phyloP scores from a whole-genome alignment of 2,888 invertebrate genomes.

The Agrilus biguttatus region DNA sequence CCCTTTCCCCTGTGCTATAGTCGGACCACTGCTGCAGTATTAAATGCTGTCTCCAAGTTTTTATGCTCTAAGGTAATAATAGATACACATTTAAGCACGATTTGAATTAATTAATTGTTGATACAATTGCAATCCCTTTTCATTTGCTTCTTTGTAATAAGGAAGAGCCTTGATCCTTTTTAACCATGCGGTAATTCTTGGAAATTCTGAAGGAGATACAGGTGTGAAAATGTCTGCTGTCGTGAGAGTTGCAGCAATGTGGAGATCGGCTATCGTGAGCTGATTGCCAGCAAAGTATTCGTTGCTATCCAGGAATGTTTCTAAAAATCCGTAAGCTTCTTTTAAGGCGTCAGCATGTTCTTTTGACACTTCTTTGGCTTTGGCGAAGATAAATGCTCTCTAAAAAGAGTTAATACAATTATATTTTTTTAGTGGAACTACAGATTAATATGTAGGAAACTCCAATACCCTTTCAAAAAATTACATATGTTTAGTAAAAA shows the following conservation, averaged over 20 bases:
- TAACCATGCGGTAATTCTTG: not conserved
- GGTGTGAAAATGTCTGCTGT: slow-evolving; percentile 20
- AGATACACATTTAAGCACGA: slow-evolving; percentile 1
- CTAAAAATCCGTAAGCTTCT: slow-evolving; percentile 33
- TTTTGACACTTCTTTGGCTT: slow-evolving; percentile 6
- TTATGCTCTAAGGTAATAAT: too few species aligned
- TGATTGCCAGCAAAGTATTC: slow-evolving; percentile 37
- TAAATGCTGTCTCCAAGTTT: too few species aligned
- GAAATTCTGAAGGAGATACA: slow-evolving; percentile 12
- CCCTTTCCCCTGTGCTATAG: too few species aligned
- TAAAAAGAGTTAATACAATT: slow-evolving; percentile 22
- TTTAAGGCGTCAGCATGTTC: slow-evolving; percentile 5
- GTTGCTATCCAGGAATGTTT: slow-evolving; percentile 31
- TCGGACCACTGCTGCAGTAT: too few species aligned
- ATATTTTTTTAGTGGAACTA: too few species aligned
- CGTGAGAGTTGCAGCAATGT: slow-evolving; percentile 26
- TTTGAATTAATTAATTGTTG: slow-evolving; percentile 7
- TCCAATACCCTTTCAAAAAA: too few species aligned
- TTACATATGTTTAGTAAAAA: too few species aligned
- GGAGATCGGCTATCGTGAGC: slow-evolving; percentile 40
- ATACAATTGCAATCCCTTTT: not conserved
- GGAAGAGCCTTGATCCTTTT: too few species aligned
- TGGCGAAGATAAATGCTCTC: slow-evolving; percentile 22
- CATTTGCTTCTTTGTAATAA: too few species aligned
- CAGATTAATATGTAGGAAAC: too few species aligned